Evolutionary conservation across 1,140 invertebrate species (phyloP), one percentile per base, ranked within the genome.

Genomic region (Drosophila busckii): DNA sequence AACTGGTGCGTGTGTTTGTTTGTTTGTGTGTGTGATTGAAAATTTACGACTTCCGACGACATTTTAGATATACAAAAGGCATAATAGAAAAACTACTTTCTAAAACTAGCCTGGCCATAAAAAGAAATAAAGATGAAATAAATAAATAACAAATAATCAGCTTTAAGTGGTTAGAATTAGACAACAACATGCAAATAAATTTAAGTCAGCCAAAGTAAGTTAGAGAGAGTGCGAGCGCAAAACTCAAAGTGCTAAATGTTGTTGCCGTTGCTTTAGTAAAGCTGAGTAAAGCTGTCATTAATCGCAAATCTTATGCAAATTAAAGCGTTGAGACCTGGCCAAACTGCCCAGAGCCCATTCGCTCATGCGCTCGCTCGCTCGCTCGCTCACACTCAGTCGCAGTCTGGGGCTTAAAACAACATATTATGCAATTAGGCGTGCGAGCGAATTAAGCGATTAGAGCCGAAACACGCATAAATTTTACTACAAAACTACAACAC

Each of bases 341-440:
- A n/a, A n/a, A 2, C 20, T 17, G 35, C 15, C 15, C 25, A n/a
- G 20, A 38, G n/a, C 54, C 1, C 34, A 42, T 9, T 7, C 37
- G 29, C 17, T 42, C 26, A 40, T 22, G 16, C 26, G 13, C 13
- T 9, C 28, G 49, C 4, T 17, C 38, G 15, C 35, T 46, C 45
- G 20, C 23, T 6, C 34, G 6, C 12, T 13, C 20, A 9, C 23
- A 13, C 25, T 41, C 17, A 25, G 52, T 56, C n/a, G n/a, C n/a
- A n/a, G n/a, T n/a, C n/a, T n/a, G n/a, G 42, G 49, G 41, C 61
- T 70, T 40, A 70, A 54, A 62, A 67, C 71, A n/a, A n/a, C n/a
- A n/a, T 66, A 75, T 80, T 73, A 82, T 82, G 75, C 75, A 82
- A 82, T 82, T 82, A 82, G 65, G 55, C 58, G 54, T 52, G 55